phyloP scores from a whole-genome alignment of 1,140 invertebrate species.

The Scaptomyza montana region DNA sequence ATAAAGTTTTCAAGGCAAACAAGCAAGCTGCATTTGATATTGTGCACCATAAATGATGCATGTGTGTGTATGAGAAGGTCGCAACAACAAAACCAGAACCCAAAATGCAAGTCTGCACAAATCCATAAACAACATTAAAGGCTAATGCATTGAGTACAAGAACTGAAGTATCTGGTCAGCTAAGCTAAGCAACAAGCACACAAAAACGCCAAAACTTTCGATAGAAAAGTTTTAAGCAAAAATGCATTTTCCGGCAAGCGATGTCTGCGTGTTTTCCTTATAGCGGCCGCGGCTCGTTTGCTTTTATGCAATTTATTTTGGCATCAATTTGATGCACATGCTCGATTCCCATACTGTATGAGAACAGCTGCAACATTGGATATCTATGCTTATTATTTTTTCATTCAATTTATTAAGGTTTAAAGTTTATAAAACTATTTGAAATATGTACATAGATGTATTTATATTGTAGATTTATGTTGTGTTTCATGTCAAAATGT shows the following conservation, averaged over 20 bases:
- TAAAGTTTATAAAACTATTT: too few species aligned
- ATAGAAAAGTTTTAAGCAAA: conserved; percentile 16
- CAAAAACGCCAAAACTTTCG: background rate
- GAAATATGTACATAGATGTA: too few species aligned
- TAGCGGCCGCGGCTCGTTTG: conserved; percentile 2
- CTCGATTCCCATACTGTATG: background rate
- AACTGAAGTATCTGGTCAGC: conserved; percentile 17
- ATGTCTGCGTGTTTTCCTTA: too few species aligned
- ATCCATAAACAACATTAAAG: conserved; percentile 44
- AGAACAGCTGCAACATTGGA: conserved; percentile 5
- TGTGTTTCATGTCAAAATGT: background rate
- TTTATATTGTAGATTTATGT: too few species aligned
- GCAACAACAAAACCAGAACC: conserved; percentile 40
- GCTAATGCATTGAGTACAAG: conserved; percentile 14
- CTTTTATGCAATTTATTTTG: conserved; percentile 21
- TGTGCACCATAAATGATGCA: conserved; percentile 65
- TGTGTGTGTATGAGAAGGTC: conserved; percentile 8
- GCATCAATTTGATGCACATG: conserved; percentile 13
- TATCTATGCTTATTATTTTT: too few species aligned
- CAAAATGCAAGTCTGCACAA: conserved; percentile 27
- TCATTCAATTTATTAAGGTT: too few species aligned
- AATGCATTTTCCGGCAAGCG: conserved; percentile 8
- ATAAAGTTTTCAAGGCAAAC: conserved; percentile 37
- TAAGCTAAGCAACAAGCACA: background rate
- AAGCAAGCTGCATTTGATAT: conserved; percentile 55